These are phyloP conservation scores for Brachionus koreanus DNA, from an alignment of 1,140 invertebrate species.

Conservation along the genomic window DNA sequence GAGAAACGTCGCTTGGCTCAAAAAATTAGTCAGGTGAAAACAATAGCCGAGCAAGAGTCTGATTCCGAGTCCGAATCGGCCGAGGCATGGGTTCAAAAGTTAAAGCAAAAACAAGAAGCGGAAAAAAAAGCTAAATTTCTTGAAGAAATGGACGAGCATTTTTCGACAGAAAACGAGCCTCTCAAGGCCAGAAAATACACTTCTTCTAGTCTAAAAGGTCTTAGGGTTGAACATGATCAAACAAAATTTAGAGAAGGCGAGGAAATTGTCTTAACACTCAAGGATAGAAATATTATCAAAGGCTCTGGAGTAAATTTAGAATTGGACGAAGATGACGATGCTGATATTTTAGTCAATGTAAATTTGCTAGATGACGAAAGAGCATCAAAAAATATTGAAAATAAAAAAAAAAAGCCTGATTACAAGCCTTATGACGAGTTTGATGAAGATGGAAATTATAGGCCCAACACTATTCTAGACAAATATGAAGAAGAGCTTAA, in stretches of 20 bases:
- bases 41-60: constrained; percentile 50
- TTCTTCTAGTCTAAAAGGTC: constrained; percentile 68
- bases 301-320: constrained; percentile 57
- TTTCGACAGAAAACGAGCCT: neutral
- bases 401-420: constrained; percentile 72
- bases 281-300: constrained; percentile 70
- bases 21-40: constrained; percentile 62
- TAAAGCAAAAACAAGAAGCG: constrained; percentile 71
- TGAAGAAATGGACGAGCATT: constrained; percentile 77
- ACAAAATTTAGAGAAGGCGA: constrained; percentile 75
- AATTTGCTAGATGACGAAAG: constrained; percentile 89
- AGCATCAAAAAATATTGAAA: constrained; percentile 79
- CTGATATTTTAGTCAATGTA: constrained; percentile 88
- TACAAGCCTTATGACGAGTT: constrained; percentile 82
- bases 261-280: constrained; percentile 81
- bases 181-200: constrained; percentile 50
- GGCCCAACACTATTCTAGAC: constrained; percentile 56
- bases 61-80: constrained; percentile 53
- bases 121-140: constrained; percentile 81
- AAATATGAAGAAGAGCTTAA: constrained; percentile 77
- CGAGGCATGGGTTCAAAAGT: constrained; percentile 74
- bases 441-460: constrained; percentile 57
- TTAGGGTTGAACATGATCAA: constrained; percentile 80
- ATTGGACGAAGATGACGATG: constrained; percentile 71
- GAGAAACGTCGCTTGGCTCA: constrained; percentile 24